phyloP scores from a whole-genome alignment of 2,888 invertebrate genomes.

The Entomobrya proxima region DNA sequence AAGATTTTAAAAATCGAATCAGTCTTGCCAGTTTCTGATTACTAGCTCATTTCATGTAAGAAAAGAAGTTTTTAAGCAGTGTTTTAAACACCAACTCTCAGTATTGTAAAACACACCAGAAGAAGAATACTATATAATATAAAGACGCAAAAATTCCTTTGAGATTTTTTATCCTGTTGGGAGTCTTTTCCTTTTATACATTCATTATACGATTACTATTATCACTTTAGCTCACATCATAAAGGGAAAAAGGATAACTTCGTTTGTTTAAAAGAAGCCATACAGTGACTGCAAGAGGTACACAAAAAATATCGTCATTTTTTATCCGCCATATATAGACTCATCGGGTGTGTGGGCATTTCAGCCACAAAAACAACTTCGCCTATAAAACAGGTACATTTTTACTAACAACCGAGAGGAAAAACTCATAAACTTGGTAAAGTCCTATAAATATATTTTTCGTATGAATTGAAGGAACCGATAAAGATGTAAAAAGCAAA shows the following conservation, averaged over 20 bases:
- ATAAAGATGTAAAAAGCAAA: not conserved
- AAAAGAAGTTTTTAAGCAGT: no score
- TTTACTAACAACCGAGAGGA: no score
- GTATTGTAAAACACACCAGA: not conserved
- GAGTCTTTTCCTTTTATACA: conserved; percentile 43
- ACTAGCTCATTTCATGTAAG: no score
- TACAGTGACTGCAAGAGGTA: not conserved
- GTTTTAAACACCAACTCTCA: not conserved
- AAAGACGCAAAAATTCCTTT: conserved; percentile 11
- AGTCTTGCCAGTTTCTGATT: no score
- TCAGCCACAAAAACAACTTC: conserved; percentile 1
- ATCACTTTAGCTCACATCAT: conserved; percentile 18
- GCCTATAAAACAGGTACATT: no score
- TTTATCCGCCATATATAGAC: not conserved
- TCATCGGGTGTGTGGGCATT: not conserved
- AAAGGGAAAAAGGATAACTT: not conserved
- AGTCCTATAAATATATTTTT: not conserved
- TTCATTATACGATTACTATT: conserved; percentile 36
- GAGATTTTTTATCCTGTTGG: conserved; percentile 30
- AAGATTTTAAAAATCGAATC: no score
- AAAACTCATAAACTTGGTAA: no score
- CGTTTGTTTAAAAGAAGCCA: not conserved
- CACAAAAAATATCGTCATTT: not conserved
- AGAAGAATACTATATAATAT: not conserved
- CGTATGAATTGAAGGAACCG: not conserved